Base-by-base conservation (phyloP, 1,140 invertebrate species). In the Bombyx mandarina region DNA sequence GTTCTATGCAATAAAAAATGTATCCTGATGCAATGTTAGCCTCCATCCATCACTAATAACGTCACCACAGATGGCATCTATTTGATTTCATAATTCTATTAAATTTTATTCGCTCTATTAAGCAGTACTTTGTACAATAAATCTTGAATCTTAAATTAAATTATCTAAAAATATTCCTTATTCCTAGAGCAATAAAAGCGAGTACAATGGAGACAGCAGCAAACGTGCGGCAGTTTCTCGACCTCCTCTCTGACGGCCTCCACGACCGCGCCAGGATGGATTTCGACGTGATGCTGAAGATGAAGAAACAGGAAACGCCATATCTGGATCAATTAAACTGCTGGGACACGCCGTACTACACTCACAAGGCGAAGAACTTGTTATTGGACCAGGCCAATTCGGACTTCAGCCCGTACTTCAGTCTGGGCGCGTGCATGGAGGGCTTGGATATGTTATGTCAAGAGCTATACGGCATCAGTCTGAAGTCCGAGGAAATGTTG, bases 361-460 rank as follows among this genome's bases (percentile, higher is more conserved):
- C 91, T 0, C 89, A 91, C 1, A 92, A 93, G 76, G 91, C 93
- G 0, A 95, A 94, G 76, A 91, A 90, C 7, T 88, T 91, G 50
- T 91, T 93, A 73, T 88, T 96, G 0, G 90, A 94, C 61, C 90
- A 92, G 4, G 91, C 91, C 2, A 89, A 89, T 47, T 89, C 89
- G 10, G 94, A 96, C 70, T 95, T 94, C 73, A 89, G 93, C 46
- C 94, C 96, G 0, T 99, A 98, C 79, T 98, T 99, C 80, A 98
- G 97, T 0, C 88, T 99, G 0, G 98, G 98, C 7, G 91, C 92
- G 54, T 98, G 97, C 73, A 99, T 99, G 96, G 97, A 99, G 71
- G 98, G 98, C 0, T 83, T 99, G 4, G 97, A 97, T 84, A 91
- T 93, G 69, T 83, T 99, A 7, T 94, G 97, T 45, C 89, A 94